These are phyloP conservation scores for Microtus agrestis DNA, from an alignment of 2,797 vertebrate genomes.

Conservation along the genomic window DNA sequence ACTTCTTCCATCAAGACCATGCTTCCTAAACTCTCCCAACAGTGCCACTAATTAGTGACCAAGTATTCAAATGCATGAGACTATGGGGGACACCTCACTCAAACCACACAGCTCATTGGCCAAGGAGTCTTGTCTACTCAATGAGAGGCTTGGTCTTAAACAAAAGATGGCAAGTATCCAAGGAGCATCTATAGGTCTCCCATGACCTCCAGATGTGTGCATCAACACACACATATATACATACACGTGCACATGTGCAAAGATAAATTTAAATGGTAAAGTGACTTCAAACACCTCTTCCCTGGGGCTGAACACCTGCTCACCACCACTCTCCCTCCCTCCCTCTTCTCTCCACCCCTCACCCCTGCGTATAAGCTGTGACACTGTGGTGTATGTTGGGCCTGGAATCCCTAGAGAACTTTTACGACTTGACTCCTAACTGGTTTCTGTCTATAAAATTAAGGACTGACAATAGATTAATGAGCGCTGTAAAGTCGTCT, in stretches of 20 bases:
- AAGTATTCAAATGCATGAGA: background rate
- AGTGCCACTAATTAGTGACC: background rate
- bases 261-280: background rate
- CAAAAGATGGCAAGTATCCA: background rate
- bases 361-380: background rate
- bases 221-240: background rate
- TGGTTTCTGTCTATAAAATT: slow-evolving; percentile 71
- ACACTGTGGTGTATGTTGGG: accelerated
- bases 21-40: background rate
- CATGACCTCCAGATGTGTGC: background rate
- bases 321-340: accelerated
- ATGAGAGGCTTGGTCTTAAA: background rate
- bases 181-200: background rate
- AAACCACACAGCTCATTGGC: background rate
- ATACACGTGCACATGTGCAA: background rate
- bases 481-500: slow-evolving; percentile 52
- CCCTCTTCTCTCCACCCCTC: accelerated
- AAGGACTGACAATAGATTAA: slow-evolving; percentile 69
- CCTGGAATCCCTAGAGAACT: background rate
- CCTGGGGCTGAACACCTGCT: too few relatives aligned
- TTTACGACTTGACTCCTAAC: slow-evolving; percentile 50
- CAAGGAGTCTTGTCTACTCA: background rate
- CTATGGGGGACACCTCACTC: too few relatives aligned
- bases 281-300: background rate
- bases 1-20: background rate